Conservation (phyloP, 2,888 invertebrate species). For the Schrankia costaestrigalis region DNA sequence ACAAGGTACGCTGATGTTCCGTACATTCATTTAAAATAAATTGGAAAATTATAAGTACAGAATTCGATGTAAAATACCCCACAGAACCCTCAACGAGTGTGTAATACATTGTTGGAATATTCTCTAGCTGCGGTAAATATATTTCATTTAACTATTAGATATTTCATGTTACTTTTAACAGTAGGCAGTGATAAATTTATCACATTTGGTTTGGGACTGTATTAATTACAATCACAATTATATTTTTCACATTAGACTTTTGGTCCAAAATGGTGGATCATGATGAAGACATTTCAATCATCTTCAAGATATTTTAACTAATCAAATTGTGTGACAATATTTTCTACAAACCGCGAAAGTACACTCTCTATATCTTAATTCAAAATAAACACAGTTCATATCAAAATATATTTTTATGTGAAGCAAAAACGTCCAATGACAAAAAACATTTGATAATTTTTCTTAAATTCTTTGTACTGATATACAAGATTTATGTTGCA, state of each 20-base stretch:
- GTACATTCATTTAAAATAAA: neutral
- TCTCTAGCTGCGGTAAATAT: slow-evolving; percentile 17
- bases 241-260: slow-evolving; percentile 35
- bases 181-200: slow-evolving; percentile 47
- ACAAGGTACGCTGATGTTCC: slow-evolving; percentile 7
- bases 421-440: slow-evolving; percentile 54
- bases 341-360: slow-evolving; percentile 29
- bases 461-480: slow-evolving; percentile 74
- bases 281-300: slow-evolving; percentile 35
- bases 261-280: slow-evolving; percentile 54
- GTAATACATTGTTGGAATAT: slow-evolving; percentile 6
- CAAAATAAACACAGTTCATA: slow-evolving; percentile 59
- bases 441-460: slow-evolving; percentile 34
- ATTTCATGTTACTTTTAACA: slow-evolving; percentile 30
- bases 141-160: slow-evolving; percentile 44
- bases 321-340: slow-evolving; percentile 32
- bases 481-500: slow-evolving; percentile 65
- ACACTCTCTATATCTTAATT: slow-evolving; percentile 40
- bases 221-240: slow-evolving; percentile 28
- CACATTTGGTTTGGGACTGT: slow-evolving; percentile 43
- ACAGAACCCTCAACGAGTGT: slow-evolving; percentile 1
- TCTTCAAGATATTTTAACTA: slow-evolving; percentile 24
- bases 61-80: slow-evolving; percentile 33
- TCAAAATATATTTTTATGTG: slow-evolving; percentile 67
- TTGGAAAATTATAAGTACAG: slow-evolving; percentile 15